phyloP scores from a whole-genome alignment of 2,113 vertebrate species.

The Neotragus moschatus region DNA sequence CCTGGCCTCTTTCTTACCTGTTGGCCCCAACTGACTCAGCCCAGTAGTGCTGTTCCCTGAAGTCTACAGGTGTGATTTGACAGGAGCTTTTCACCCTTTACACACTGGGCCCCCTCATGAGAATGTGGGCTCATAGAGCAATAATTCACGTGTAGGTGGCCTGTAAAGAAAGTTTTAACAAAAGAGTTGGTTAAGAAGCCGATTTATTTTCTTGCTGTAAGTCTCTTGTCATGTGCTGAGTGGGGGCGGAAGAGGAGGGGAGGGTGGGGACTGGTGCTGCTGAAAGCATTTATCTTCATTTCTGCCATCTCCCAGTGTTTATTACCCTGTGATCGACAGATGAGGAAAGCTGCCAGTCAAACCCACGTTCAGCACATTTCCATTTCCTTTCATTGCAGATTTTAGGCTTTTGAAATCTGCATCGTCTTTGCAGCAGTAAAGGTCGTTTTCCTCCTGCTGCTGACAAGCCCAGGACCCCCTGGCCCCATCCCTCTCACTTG shows the following conservation, averaged over 20 bases:
- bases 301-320: constrained; percentile 84
- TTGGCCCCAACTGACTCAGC: constrained; percentile 34
- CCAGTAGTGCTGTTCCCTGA: constrained; percentile 25
- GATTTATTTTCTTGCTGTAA: constrained; percentile 66
- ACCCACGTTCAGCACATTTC: constrained; percentile 84
- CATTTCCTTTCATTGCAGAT: constrained; percentile 79
- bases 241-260: constrained; percentile 78
- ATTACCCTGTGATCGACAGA: constrained; percentile 85
- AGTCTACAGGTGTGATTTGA: constrained; percentile 75
- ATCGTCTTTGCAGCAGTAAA: constrained; percentile 77
- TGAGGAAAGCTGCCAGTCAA: constrained; percentile 87
- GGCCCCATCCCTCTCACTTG: constrained; percentile 67
- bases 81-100: constrained; percentile 67
- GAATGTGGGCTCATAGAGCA: constrained; percentile 77
- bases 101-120: constrained; percentile 69
- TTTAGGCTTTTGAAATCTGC: constrained; percentile 79
- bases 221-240: constrained; percentile 82
- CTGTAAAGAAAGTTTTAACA: constrained; percentile 78
- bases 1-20: not conserved
- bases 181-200: constrained; percentile 79
- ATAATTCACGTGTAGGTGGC: constrained; percentile 80
- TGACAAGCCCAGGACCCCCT: constrained; percentile 72
- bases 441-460: constrained; percentile 56
- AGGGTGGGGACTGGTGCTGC: constrained; percentile 69
- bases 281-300: constrained; percentile 84